Evolutionary conservation across 2,113 vertebrate genomes (phyloP).

Genomic region (Pogona vitticeps): DNA sequence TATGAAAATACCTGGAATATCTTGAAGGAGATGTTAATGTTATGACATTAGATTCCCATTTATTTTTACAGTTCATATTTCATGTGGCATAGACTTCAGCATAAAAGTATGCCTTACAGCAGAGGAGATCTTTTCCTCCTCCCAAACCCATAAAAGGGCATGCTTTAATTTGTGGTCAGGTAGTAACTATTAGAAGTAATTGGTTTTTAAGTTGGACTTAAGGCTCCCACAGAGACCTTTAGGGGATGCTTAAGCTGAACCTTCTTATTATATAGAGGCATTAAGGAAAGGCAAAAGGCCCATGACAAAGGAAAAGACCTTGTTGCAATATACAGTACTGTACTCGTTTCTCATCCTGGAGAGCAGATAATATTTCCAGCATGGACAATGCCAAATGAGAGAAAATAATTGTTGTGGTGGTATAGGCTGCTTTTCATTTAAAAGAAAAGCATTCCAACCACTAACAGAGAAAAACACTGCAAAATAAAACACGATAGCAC

Average conservation of each 20-base stretch:
- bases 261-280: neutral
- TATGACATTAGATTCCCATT: neutral
- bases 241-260: conserved; percentile 14
- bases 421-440: neutral
- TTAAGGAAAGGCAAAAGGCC: neutral
- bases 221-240: neutral
- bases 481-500: too few species aligned
- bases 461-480: neutral
- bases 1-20: neutral
- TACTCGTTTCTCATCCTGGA: neutral
- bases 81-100: too few species aligned
- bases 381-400: too few species aligned
- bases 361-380: neutral
- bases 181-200: conserved; percentile 16
- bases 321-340: neutral
- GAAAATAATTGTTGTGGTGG: too few species aligned
- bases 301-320: neutral
- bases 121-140: conserved; percentile 28
- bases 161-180: conserved; percentile 43
- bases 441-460: too few species aligned
- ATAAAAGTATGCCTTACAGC: neutral
- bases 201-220: neutral
- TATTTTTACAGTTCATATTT: neutral
- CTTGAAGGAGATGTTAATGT: neutral
- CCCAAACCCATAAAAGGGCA: neutral